Conservation (phyloP, 2,113 vertebrate species). For the Melanocharis versteri region DNA sequence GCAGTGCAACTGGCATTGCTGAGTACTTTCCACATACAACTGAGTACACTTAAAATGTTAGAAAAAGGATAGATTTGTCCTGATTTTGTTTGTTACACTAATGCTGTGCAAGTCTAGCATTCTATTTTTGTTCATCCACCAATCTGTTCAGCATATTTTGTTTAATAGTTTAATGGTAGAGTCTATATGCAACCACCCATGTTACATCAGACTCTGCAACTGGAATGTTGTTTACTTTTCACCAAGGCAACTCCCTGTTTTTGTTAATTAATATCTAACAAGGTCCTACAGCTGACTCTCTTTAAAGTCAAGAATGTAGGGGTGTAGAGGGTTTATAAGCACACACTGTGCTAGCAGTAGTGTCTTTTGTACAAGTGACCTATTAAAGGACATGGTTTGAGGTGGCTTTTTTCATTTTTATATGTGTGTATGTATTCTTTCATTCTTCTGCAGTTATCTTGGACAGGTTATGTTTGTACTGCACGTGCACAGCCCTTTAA, state of each 20-base stretch:
- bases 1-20: background rate
- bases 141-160: constrained; percentile 41
- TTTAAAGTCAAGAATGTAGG: background rate
- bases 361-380: background rate
- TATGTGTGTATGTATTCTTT: background rate
- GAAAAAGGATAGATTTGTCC: background rate
- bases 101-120: background rate
- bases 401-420: background rate
- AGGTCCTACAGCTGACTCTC: background rate
- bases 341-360: background rate
- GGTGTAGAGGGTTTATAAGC: background rate
- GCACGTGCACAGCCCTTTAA: background rate
- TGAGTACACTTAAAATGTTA: background rate
- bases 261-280: constrained; percentile 45
- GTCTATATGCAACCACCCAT: constrained; percentile 44
- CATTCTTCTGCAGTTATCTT: background rate
- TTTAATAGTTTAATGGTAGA: constrained; percentile 44
- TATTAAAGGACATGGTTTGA: background rate
- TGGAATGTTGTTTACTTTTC: constrained; percentile 62
- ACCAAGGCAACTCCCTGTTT: constrained; percentile 32
- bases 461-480: background rate
- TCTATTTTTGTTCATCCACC: constrained; percentile 26
- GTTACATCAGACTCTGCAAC: constrained; percentile 43
- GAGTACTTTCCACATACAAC: background rate
- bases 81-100: background rate